phyloP scores from a whole-genome alignment of 2,888 invertebrate genomes.

The Drosophila quinaria region DNA sequence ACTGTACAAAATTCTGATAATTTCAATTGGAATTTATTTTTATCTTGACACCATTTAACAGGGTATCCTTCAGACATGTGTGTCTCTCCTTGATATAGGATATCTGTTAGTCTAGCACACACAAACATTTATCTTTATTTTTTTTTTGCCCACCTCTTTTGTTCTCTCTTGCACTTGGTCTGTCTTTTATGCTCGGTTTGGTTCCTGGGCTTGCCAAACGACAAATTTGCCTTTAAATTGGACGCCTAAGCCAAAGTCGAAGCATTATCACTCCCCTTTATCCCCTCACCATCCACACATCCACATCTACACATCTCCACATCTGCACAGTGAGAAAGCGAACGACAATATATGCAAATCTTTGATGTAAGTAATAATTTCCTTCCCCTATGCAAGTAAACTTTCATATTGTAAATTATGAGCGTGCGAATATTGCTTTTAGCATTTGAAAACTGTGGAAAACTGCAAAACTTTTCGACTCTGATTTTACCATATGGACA shows the following conservation, averaged over 20 bases:
- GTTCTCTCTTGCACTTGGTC: constrained; percentile 29
- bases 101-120: background rate
- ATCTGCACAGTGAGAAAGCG: background rate
- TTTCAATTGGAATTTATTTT: too few species aligned
- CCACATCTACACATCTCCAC: background rate
- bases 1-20: too few species aligned
- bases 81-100: background rate
- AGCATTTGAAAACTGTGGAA: constrained; percentile 53
- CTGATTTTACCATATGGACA: constrained; percentile 43
- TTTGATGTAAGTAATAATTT: constrained; percentile 81
- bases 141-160: constrained; percentile 5
- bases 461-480: constrained; percentile 37
- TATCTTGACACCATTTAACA: too few species aligned
- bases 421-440: constrained; percentile 76
- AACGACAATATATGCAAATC: constrained; percentile 76
- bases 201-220: constrained; percentile 44
- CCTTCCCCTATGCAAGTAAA: constrained; percentile 68
- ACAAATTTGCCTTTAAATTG: constrained; percentile 69
- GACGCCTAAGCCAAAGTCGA: constrained; percentile 41
- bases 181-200: constrained; percentile 45
- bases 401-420: constrained; percentile 74
- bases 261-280: background rate
- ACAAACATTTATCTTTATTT: background rate
- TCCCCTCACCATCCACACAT: background rate
- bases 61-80: too few species aligned